phyloP scores from a whole-genome alignment of 2,888 invertebrate genomes.

The Dasypolia templi region DNA sequence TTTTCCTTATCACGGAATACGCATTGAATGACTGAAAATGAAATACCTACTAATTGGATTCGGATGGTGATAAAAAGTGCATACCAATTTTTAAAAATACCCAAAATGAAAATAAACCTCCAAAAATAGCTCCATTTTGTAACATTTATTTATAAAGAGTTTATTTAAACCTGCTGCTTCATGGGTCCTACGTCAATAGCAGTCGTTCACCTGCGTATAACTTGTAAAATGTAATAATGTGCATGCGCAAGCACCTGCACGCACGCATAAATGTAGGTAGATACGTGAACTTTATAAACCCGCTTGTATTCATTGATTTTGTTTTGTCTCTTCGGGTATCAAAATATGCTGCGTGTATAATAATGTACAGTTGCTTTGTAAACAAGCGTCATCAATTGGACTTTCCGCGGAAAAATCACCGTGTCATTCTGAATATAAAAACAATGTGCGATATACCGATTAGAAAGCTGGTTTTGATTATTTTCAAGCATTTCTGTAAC shows the following conservation, averaged over 20 bases:
- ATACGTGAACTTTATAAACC: conserved; percentile 6
- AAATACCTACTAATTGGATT: neutral
- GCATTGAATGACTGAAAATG: neutral
- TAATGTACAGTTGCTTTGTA: neutral
- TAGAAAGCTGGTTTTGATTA: neutral
- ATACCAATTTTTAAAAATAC: neutral
- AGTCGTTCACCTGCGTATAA: conserved; percentile 55
- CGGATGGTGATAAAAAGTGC: neutral
- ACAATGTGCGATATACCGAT: too few relatives aligned
- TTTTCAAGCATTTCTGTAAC: neutral
- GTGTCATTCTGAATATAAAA: neutral
- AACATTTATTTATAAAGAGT: neutral
- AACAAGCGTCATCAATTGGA: conserved; percentile 4
- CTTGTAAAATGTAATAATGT: conserved; percentile 14
- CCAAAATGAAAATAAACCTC: neutral
- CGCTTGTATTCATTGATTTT: neutral
- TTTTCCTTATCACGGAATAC: neutral
- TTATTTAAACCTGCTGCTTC: conserved; percentile 10
- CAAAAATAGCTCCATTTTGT: neutral
- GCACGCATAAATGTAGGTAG: neutral
- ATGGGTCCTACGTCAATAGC: conserved; percentile 44
- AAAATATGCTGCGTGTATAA: conserved; percentile 2
- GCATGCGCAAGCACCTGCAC: conserved; percentile 5
- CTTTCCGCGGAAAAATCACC: neutral
- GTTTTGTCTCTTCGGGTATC: neutral